Base-by-base conservation (phyloP, 2,888 invertebrate species). In the Nemoura dubitans region DNA sequence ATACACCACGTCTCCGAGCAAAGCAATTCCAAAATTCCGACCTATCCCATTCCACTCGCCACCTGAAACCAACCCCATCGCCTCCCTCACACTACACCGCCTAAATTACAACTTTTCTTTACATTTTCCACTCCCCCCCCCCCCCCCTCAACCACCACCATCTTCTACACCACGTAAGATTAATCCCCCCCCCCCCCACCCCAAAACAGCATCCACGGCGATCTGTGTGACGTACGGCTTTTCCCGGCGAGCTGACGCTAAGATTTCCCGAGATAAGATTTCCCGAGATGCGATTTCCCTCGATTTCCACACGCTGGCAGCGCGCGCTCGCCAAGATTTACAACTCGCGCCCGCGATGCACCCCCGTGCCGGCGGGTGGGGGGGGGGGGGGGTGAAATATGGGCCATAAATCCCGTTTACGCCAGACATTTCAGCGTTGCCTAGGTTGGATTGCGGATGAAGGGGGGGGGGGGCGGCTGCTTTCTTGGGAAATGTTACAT, bases 351-450 rank as follows among this genome's bases (percentile, higher is more conserved):
- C n/a, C n/a, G n/a, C n/a, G n/a, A n/a, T n/a, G n/a, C n/a, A n/a
- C n/a, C n/a, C n/a, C n/a, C 5, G 36, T 36, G 36, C 5, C 36
- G 36, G 36, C 36, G 36, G 36, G 36, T 36, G 36, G 36, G 36
- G 36, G 10, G 36, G 36, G 36, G 59, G 78, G 28, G 27, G 27
- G 78, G 29, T 81, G 29, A 81, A 81, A 81, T 81, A 81, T 78
- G 78, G 78, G 25, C 78, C 26, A 78, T 78, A 78, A 78, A 78
- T 78, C n/a, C 6, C 26, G 78, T 78, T 78, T 78, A 78, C 26
- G 26, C 78, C 78, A 28, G 26, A 28, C 28, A 28, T 25, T 28
- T 10, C 78, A 25, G 26, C 10, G 78, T 27, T 78, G 78, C 28
- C 14, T 21, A 2, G 27, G 28, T 78, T 25, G 28, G 26, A 27